A percentile compares a stretch with the other conserved stretches of the same genome.
phyloP scores from a whole-genome alignment of 2,888 invertebrate genomes.

The Folsomia manolachei region DNA sequence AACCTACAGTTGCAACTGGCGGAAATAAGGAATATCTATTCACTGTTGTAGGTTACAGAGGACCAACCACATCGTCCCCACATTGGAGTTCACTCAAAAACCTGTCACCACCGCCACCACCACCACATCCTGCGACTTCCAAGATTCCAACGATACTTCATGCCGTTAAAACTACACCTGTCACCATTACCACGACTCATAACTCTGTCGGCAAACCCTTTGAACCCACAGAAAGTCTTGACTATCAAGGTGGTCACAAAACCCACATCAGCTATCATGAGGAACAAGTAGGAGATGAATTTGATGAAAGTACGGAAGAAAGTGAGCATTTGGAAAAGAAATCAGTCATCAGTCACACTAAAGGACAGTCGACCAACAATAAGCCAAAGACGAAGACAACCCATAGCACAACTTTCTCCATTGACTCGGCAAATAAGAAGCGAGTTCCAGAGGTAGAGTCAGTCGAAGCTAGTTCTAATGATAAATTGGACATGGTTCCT shows the following conservation, averaged over 20 bases:
- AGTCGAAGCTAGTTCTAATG: background rate
- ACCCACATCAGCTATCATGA: background rate
- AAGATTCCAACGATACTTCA: slow-evolving; percentile 38
- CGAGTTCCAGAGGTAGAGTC: background rate
- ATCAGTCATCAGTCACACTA: background rate
- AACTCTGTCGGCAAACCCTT: slow-evolving; percentile 43
- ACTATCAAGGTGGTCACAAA: background rate
- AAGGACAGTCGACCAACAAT: background rate
- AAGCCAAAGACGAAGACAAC: background rate
- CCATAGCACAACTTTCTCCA: background rate
- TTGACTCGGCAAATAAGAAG: background rate
- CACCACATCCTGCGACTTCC: slow-evolving; percentile 14
- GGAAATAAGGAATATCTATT: slow-evolving; percentile 34
- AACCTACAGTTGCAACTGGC: background rate
- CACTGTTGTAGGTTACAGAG: slow-evolving; percentile 34
- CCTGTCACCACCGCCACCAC: background rate
- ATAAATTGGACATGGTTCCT: slow-evolving; percentile 25
- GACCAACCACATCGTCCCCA: slow-evolving; percentile 12
- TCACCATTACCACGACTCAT: slow-evolving; percentile 38
- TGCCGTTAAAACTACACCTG: slow-evolving; percentile 42
- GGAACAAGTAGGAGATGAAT: slow-evolving; percentile 17
- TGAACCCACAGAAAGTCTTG: slow-evolving; percentile 41
- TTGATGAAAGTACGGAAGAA: slow-evolving; percentile 5
- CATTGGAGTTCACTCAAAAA: background rate
- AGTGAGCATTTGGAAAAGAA: background rate